Evolutionary conservation across 2,113 vertebrate genomes (phyloP).

Genomic region (Todiramphus chloris): DNA sequence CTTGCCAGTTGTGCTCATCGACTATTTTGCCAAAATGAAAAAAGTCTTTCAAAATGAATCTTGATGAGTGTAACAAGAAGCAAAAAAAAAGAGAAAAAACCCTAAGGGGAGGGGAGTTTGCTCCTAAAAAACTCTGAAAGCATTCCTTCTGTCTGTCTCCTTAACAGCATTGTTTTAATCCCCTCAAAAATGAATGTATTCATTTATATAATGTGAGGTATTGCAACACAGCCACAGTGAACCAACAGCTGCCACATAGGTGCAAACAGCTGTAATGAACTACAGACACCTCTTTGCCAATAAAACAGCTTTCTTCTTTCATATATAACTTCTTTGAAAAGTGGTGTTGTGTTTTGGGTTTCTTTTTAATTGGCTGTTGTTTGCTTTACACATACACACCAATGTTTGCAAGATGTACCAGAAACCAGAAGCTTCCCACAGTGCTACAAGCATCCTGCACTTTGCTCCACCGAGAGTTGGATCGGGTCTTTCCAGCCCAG

Average conservation of each 20-base stretch:
- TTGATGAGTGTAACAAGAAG: neutral
- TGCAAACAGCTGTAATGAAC: neutral
- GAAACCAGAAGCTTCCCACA: neutral
- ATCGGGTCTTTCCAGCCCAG: neutral
- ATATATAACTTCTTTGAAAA: neutral
- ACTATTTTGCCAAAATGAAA: conserved; percentile 47
- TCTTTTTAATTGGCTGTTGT: neutral
- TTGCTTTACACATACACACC: neutral
- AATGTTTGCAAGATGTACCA: neutral
- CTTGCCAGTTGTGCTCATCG: conserved; percentile 8
- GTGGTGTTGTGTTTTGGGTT: neutral
- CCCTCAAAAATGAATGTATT: neutral
- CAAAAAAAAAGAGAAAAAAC: neutral
- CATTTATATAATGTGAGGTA: neutral
- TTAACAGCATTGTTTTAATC: neutral
- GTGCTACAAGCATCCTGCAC: neutral
- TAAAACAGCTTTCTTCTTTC: neutral
- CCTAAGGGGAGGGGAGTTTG: neutral
- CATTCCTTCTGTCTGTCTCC: neutral
- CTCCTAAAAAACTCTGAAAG: neutral
- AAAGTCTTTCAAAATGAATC: conserved; percentile 42
- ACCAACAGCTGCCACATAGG: neutral
- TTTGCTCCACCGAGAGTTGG: neutral
- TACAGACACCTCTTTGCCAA: neutral
- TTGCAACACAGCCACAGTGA: neutral